These are phyloP conservation scores for Azorinus chamasolen DNA, from an alignment of 2,888 invertebrate species.

Conservation along the genomic window DNA sequence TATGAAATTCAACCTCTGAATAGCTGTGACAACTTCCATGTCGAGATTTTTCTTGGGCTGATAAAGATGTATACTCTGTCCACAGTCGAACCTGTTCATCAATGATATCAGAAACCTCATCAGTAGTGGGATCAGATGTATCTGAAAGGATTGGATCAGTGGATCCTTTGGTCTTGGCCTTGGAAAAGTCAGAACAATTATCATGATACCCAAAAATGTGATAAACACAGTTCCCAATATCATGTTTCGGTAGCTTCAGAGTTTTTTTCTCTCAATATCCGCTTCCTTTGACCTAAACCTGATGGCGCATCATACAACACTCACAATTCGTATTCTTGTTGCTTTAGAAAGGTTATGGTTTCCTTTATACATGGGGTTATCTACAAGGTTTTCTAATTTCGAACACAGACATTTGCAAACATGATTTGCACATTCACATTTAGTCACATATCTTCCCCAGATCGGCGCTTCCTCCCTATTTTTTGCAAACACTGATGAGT, in stretches of 20 bases:
- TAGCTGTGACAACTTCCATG: background rate
- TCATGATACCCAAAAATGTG: constrained; percentile 48
- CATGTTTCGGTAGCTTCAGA: constrained; percentile 27
- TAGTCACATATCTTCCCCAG: constrained; percentile 38
- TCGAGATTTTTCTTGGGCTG: background rate
- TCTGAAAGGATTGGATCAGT: no score
- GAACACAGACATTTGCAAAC: constrained; percentile 35
- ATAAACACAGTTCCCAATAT: constrained; percentile 46
- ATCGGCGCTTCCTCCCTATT: constrained; percentile 35
- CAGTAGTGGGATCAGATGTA: no score
- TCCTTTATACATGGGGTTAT: constrained; percentile 34
- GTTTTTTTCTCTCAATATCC: constrained; percentile 5
- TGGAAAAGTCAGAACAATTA: constrained; percentile 49
- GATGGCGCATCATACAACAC: constrained; percentile 45
- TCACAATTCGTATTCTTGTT: constrained; percentile 34
- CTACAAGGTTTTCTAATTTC: constrained; percentile 38
- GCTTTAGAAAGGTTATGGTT: constrained; percentile 29
- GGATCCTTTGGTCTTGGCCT: background rate
- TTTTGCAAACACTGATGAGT: constrained; percentile 33
- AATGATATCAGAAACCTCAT: no score
- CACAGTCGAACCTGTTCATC: no score
- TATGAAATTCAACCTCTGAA: no score
- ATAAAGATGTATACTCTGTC: background rate
- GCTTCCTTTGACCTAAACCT: constrained; percentile 33
- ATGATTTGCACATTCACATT: constrained; percentile 50